Evolutionary conservation across 2,888 invertebrate genomes (phyloP).

Genomic region (Hofmannophila pseudospretella): DNA sequence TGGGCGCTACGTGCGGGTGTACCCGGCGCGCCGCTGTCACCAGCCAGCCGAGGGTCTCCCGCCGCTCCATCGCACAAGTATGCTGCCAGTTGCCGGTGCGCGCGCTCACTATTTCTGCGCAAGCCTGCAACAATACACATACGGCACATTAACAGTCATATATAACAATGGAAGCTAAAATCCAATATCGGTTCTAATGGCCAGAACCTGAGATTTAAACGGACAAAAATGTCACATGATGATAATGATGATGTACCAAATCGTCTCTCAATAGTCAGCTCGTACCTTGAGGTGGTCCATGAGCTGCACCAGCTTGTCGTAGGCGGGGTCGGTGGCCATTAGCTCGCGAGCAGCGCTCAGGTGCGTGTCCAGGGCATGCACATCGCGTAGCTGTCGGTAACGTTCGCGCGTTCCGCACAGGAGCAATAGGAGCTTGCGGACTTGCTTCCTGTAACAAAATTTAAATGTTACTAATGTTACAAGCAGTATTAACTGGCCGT

Average conservation of each 20-base stretch:
- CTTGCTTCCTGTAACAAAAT: conserved; percentile 91
- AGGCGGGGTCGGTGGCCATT: conserved; percentile 80
- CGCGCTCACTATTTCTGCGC: conserved; percentile 93
- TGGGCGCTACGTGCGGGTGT: conserved; percentile 94
- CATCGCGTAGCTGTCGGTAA: conserved; percentile 94
- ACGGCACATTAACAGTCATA: too few species aligned
- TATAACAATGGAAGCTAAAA: too few species aligned
- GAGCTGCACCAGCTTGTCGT: conserved; percentile 94
- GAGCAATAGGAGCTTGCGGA: conserved; percentile 92
- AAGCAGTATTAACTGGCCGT: too few species aligned
- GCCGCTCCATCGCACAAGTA: conserved; percentile 85
- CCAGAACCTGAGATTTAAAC: too few species aligned
- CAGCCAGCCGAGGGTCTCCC: conserved; percentile 87
- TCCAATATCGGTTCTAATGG: too few species aligned
- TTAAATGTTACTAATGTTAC: too few species aligned
- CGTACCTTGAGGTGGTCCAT: conserved; percentile 92
- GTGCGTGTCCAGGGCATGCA: conserved; percentile 94
- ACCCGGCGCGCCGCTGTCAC: conserved; percentile 90
- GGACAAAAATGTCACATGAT: too few species aligned
- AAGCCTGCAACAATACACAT: conserved; percentile 73
- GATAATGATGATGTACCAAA: too few species aligned
- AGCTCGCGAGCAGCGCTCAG: conserved; percentile 81
- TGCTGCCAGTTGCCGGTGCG: conserved; percentile 97
- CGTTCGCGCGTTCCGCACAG: conserved; percentile 97
- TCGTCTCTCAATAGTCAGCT: too few species aligned